These are phyloP conservation scores for Cynodonichthys magdalenae DNA, from an alignment of 2,797 vertebrate species.

Conservation along the genomic window DNA sequence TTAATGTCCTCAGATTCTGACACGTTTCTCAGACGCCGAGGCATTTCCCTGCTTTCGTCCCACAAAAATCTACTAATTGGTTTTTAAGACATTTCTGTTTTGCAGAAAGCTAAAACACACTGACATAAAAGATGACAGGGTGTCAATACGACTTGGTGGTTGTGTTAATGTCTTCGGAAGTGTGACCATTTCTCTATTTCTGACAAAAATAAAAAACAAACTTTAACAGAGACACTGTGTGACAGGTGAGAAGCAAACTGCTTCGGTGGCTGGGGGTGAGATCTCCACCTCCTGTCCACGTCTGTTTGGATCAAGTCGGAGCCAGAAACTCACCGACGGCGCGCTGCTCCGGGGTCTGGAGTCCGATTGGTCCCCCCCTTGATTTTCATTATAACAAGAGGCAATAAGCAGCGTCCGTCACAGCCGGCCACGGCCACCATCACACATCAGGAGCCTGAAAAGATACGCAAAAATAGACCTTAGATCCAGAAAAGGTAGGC, in stretches of 20 bases:
- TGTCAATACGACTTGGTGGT: conserved; percentile 41
- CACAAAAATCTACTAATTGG: conserved; percentile 11
- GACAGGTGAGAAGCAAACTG: conserved; percentile 12
- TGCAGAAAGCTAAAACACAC: conserved; percentile 11
- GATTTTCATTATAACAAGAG: conserved; percentile 66
- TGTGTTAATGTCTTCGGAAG: conserved; percentile 27
- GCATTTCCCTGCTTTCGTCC: conserved; percentile 26
- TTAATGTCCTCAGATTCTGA: conserved; percentile 13
- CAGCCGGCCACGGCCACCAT: conserved; percentile 81
- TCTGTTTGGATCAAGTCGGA: conserved; percentile 31
- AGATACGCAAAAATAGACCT: neutral
- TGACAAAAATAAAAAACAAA: neutral
- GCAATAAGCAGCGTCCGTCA: conserved; percentile 76
- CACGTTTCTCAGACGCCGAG: neutral
- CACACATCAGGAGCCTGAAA: conserved; percentile 83
- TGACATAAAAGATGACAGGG: conserved; percentile 43
- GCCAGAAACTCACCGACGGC: conserved; percentile 70
- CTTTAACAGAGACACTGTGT: conserved; percentile 4
- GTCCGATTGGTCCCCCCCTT: conserved; percentile 54
- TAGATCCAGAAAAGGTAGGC: too few species aligned
- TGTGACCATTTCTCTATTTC: neutral
- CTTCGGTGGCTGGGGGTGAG: conserved; percentile 47
- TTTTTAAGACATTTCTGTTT: conserved; percentile 28
- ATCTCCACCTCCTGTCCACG: conserved; percentile 53
- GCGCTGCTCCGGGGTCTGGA: conserved; percentile 53